Evolutionary conservation across 2,113 vertebrate genomes (phyloP), one percentile per base, ranked within the genome.

Genomic region (Lophura nycthemera): DNA sequence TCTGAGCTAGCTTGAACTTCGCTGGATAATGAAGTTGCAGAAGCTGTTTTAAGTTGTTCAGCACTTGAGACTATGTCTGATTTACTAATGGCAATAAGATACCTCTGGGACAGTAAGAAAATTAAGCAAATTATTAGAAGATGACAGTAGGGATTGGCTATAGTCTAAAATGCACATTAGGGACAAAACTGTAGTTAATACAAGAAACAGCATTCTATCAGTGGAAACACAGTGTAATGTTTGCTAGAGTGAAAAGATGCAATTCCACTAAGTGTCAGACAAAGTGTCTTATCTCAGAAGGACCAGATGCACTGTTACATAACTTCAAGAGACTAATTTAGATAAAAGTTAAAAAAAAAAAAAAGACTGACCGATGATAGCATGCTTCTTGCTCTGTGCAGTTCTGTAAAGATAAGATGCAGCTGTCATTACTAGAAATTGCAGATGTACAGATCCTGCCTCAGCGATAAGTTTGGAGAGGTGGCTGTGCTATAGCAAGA

Each of bases 251-350:
- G 42, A 88, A 93, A 95, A 92, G 78, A 92, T 57, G 69, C 45
- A 86, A 91, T 93, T 95, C 60, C 63, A 89, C n/a, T 89, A 78
- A 78, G 70, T 82, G 81, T 81, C 81, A 86, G 52, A 76, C 52
- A 65, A 72, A 92, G 75, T 34, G 40, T 78, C 59, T 94, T 95
- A 97, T 97, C 95, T 96, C 91, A 74, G 92, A 96, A 95, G 92
- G 50, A 83, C 95, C 95, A 97, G 95, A 95, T 95, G 89, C 15
- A 4, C 74, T 64, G 89, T 95, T 95, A 88, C 70, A 30, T 86
- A 94, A 96, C 90, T 92, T 93, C 69, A 86, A 95, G 79, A 95
- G 86, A 88, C 56, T 91, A 63, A 85, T 81, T 95, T 81, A 95
- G 69, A 93, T 79, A 88, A 81, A 86, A 95, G 85, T 85, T 83